These are phyloP conservation scores for Alaudala cheleensis DNA, from an alignment of 2,113 vertebrate species.

Conservation along the genomic window DNA sequence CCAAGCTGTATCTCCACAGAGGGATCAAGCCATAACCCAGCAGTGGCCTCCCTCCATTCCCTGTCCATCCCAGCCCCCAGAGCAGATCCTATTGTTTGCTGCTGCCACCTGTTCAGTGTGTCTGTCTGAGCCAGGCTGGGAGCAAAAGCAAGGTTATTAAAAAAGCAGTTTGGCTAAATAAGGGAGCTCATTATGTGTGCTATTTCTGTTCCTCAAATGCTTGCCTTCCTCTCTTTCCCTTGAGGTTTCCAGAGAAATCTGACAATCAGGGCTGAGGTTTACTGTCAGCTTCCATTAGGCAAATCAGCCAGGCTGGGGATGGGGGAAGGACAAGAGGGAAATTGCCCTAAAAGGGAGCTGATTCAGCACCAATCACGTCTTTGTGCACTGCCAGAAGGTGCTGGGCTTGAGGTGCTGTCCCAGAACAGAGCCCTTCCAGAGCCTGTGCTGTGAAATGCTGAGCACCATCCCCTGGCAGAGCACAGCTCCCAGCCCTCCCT, in stretches of 20 bases:
- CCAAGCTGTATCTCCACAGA: not conserved
- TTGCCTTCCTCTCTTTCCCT: constrained; percentile 61
- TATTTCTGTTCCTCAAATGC: constrained; percentile 72
- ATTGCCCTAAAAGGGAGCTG: constrained; percentile 58
- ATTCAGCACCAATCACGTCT: constrained; percentile 36
- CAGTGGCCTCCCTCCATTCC: not conserved
- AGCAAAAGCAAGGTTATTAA: constrained; percentile 34
- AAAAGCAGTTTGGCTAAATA: constrained; percentile 68
- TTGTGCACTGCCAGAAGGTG: not conserved
- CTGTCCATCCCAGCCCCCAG: not conserved
- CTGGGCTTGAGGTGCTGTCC: not conserved
- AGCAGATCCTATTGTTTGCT: not conserved
- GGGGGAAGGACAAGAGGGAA: constrained; percentile 15
- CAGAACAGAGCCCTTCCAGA: not conserved
- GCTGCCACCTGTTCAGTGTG: not conserved
- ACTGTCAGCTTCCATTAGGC: constrained; percentile 77
- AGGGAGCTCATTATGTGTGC: constrained; percentile 70
- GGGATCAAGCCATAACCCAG: not conserved
- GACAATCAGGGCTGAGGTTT: constrained; percentile 73
- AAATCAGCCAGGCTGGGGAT: constrained; percentile 55
- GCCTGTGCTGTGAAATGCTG: not conserved
- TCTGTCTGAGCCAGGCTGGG: not conserved
- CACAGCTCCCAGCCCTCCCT: not conserved
- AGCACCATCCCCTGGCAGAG: not conserved
- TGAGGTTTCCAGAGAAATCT: constrained; percentile 70